These are phyloP conservation scores for Drosophila anceps DNA, from an alignment of 2,888 invertebrate genomes.

Conservation along the genomic window DNA sequence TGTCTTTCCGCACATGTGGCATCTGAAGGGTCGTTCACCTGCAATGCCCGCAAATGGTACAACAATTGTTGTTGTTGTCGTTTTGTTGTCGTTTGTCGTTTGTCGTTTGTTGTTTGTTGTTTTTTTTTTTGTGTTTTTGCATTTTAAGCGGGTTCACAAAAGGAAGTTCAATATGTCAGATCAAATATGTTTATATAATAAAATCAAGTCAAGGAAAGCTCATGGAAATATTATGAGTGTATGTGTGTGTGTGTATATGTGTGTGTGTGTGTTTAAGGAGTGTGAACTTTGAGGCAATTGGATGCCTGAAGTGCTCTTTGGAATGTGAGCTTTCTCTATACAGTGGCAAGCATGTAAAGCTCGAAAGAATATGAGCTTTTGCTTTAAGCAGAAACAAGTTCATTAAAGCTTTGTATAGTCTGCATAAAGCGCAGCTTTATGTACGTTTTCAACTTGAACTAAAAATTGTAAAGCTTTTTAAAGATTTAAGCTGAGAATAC, in stretches of 20 bases:
- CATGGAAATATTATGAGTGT: neutral
- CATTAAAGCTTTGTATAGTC: neutral
- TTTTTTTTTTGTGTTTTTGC: neutral
- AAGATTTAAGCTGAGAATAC: neutral
- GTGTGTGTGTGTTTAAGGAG: neutral
- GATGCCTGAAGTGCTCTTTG: too few species aligned
- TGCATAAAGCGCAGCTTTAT: neutral
- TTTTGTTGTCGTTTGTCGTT: too few species aligned
- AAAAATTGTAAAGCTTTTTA: neutral
- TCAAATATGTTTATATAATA: slow-evolving; percentile 5
- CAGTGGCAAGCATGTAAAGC: too few species aligned
- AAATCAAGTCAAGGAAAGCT: neutral
- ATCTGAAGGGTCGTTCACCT: slow-evolving; percentile 95
- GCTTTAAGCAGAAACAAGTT: too few species aligned
- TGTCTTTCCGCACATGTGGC: slow-evolving; percentile 95
- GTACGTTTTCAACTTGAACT: neutral
- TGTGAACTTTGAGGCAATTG: neutral
- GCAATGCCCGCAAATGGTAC: slow-evolving; percentile 19
- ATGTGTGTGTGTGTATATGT: neutral
- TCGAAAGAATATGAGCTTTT: too few species aligned
- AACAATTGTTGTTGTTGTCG: neutral
- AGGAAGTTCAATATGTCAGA: slow-evolving; percentile 37
- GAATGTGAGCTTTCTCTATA: too few species aligned
- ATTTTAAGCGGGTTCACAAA: slow-evolving; percentile 28
- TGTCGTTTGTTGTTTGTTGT: neutral